A percentile compares a stretch with the other conserved stretches of the same genome.
Evolutionary conservation across 2,888 invertebrate species (phyloP).

Genomic region (Lymantria monacha): DNA sequence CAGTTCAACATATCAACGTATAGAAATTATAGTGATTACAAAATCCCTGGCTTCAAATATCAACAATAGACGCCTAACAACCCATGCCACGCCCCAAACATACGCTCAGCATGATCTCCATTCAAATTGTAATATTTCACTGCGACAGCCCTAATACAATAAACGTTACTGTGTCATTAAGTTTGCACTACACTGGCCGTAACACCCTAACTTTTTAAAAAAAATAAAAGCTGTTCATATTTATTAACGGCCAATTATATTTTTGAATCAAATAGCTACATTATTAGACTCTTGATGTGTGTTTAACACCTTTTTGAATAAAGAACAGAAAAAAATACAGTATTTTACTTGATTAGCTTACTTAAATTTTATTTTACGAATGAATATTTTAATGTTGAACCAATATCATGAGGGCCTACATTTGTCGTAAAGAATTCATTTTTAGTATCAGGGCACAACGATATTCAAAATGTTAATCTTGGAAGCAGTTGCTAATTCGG

Average conservation of each 20-base stretch:
- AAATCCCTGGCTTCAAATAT: slow-evolving; percentile 63
- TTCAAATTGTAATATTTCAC: slow-evolving; percentile 74
- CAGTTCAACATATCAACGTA: background rate
- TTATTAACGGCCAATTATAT: slow-evolving; percentile 42
- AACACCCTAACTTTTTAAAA: slow-evolving; percentile 53
- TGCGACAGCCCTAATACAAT: slow-evolving; percentile 79
- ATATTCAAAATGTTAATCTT: no score
- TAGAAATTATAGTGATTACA: slow-evolving; percentile 64
- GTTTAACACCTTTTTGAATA: background rate
- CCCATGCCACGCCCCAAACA: slow-evolving; percentile 77
- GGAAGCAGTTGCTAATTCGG: no score
- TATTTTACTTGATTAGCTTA: no score
- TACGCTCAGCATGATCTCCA: slow-evolving; percentile 72
- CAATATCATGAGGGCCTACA: no score
- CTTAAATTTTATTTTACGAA: no score
- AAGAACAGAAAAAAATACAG: background rate
- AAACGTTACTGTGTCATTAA: slow-evolving; percentile 78
- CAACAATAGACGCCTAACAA: slow-evolving; percentile 70
- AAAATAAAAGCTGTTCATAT: slow-evolving; percentile 39
- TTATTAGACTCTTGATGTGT: background rate
- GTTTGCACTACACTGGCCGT: slow-evolving; percentile 69
- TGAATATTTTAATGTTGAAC: no score
- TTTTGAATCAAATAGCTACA: slow-evolving; percentile 2
- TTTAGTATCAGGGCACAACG: no score
- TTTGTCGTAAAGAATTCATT: no score